Evolutionary conservation across 1,140 invertebrate genomes (phyloP).

Genomic region (Pollicipes pollicipes): DNA sequence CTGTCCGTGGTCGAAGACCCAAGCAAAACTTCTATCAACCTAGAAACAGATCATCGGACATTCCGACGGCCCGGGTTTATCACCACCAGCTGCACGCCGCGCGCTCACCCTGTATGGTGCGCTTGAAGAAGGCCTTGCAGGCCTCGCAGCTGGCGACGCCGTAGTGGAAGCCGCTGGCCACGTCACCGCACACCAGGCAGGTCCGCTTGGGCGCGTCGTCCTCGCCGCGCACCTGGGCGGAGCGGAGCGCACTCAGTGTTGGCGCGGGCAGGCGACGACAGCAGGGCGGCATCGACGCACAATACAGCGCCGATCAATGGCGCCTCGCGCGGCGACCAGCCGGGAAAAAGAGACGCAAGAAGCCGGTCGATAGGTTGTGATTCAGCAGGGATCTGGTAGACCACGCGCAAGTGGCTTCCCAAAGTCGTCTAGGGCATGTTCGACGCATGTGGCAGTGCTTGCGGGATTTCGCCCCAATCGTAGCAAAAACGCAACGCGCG

Average conservation of each 20-base stretch:
- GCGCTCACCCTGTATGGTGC: constrained; percentile 78
- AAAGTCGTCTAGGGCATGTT: no score
- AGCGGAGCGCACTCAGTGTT: constrained; percentile 10
- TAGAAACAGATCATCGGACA: no score
- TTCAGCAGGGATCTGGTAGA: no score
- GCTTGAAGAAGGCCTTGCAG: constrained; percentile 88
- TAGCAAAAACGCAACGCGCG: no score
- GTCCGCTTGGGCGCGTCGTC: constrained; percentile 53
- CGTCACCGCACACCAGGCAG: constrained; percentile 91
- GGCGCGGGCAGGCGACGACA: constrained; percentile 6
- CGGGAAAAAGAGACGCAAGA: constrained; percentile 7
- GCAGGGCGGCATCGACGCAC: constrained; percentile 8
- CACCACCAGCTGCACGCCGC: no score
- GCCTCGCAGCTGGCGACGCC: constrained; percentile 93
- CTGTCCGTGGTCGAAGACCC: no score
- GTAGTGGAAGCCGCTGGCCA: constrained; percentile 95
- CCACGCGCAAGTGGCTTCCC: no score
- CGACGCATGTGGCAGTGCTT: no score
- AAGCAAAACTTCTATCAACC: no score
- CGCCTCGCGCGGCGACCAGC: constrained; percentile 8
- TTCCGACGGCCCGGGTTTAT: no score
- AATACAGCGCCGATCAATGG: constrained; percentile 7
- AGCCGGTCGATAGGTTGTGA: no score
- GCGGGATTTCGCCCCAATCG: no score
- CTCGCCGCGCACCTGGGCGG: constrained; percentile 41